Base-by-base conservation (phyloP, 2,888 invertebrate genomes). In the Seira musarum region DNA sequence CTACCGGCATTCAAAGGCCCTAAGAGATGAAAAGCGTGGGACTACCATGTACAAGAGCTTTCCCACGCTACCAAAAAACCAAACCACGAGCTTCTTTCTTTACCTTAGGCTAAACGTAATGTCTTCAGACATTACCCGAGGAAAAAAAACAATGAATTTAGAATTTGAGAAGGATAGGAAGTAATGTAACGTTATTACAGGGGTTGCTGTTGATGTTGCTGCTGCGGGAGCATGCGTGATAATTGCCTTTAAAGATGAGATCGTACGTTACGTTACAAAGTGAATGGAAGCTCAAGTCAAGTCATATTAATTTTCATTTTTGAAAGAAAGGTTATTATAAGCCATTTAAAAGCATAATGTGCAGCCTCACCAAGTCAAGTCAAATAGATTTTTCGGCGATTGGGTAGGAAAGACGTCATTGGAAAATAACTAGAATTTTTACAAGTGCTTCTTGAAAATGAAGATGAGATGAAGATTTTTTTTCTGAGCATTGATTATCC, bases 51-150 rank as follows among this genome's bases (percentile, higher is more conserved):
- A 64, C 76, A 71, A 64, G 79, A 53, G 75, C 66, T 78, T 73
- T 84, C 82, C 80, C 82, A 82, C 82, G 84, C 80, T 81, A 76
- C 82, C 82, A 79, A 82, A 84, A 84, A 53, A 6, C 40, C 80
- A 83, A 77, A 77, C 71, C 79, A 75, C 81, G 79, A 80, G 79
- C 83, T 82, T 73, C 15, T 82, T 82, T 73, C 15, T 30, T 2
- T 30, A 75, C 82, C 82, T 76, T 75, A 78, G 82, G 78, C 80
- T 82, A 82, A 80, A 78, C 82, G 82, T 82, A 80, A n/a, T 82
- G 75, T 30, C 30, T 30, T 30, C 57, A 61, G 30, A 30, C 30
- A 30, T 8, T 30, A 30, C 30, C 30, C 30, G 30, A 30, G 30
- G 30, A 30, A 30, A 8, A 30, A 30, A 30, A 30, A 30, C 30